A percentile compares a stretch with the other conserved stretches of the same genome.
Evolutionary conservation across 2,113 vertebrate species (phyloP).

Genomic region (cattle (Bos taurus)): ARS-UCD2.0 NC_037350.1:2349501-2350000

Average conservation of each 20-base stretch:
- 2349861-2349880: too few relatives aligned
- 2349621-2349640: neutral
- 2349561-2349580: neutral
- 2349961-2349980: too few relatives aligned
- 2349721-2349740: neutral
- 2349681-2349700: neutral
- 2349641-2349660: neutral
- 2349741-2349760: neutral
- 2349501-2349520: neutral
- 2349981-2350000: too few relatives aligned
- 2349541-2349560: neutral
- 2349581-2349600: neutral
- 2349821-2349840: too few relatives aligned
- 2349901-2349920: too few relatives aligned
- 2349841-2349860: too few relatives aligned
- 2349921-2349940: too few relatives aligned
- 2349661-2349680: neutral
- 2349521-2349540: neutral
- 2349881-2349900: too few relatives aligned
- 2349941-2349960: too few relatives aligned
- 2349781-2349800: neutral
- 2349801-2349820: too few relatives aligned
- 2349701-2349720: neutral
- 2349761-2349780: neutral
- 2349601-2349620: neutral